Evolutionary conservation across 2,797 vertebrate species (phyloP).

Genomic region (Acipenser oxyrinchus): DNA sequence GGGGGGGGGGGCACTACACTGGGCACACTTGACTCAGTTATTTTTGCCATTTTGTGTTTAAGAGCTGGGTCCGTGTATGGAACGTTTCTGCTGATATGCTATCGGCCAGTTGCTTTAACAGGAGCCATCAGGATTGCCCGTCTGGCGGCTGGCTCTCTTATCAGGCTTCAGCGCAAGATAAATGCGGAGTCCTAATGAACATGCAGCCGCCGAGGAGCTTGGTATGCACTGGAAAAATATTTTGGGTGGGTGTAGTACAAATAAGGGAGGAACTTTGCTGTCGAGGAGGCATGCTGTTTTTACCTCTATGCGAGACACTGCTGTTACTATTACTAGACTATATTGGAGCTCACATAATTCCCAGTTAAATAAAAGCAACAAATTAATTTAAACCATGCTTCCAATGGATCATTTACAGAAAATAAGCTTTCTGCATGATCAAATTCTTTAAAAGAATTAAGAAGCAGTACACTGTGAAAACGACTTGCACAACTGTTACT

Average conservation of each 20-base stretch:
- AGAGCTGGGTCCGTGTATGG: conserved; percentile 55
- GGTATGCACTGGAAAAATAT: conserved; percentile 33
- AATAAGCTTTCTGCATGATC: neutral
- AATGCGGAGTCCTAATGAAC: conserved; percentile 65
- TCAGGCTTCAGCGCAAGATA: conserved; percentile 67
- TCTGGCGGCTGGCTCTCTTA: conserved; percentile 77
- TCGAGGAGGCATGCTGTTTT: no score
- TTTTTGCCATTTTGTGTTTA: conserved; percentile 77
- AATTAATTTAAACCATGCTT: neutral
- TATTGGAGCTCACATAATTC: no score
- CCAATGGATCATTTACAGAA: neutral
- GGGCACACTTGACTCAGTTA: conserved; percentile 48
- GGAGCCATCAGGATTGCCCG: conserved; percentile 67
- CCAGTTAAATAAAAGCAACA: neutral
- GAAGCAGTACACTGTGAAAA: no score
- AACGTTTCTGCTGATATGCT: conserved; percentile 71
- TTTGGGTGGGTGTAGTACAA: neutral
- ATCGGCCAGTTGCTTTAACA: conserved; percentile 66
- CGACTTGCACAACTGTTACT: no score
- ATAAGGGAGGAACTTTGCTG: no score
- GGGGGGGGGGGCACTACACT: no score
- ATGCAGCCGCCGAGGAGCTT: conserved; percentile 30
- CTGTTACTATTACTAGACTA: no score
- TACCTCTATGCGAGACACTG: no score
- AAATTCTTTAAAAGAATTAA: no score